These are phyloP conservation scores for Macrobrachium nipponense DNA, from an alignment of 1,140 invertebrate species.

Conservation along the genomic window DNA sequence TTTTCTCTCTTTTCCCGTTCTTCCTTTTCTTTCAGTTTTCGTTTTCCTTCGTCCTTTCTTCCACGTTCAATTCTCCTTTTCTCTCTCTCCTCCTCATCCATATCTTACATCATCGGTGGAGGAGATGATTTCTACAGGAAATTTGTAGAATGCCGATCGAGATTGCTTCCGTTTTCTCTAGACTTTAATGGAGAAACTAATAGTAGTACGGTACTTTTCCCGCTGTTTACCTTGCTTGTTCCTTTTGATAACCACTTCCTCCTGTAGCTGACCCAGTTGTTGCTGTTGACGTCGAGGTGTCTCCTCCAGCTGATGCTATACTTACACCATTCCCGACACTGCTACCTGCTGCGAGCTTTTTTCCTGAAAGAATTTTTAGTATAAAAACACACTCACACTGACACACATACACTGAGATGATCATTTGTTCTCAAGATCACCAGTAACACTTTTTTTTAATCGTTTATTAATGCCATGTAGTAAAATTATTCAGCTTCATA, in stretches of 20 bases:
- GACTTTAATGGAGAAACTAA: slow-evolving; percentile 70
- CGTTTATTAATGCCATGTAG: too few relatives aligned
- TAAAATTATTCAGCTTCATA: too few relatives aligned
- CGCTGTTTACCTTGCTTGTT: slow-evolving; percentile 14
- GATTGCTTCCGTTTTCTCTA: slow-evolving; percentile 67
- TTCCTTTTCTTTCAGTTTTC: slow-evolving; percentile 51
- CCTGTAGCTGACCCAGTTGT: slow-evolving; percentile 30
- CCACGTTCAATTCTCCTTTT: slow-evolving; percentile 38
- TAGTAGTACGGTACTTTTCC: slow-evolving; percentile 58
- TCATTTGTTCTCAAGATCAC: too few relatives aligned
- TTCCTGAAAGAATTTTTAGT: neutral
- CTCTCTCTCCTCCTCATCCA: slow-evolving; percentile 62
- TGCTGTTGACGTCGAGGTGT: slow-evolving; percentile 12
- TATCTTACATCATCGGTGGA: slow-evolving; percentile 66
- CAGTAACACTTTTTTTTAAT: too few relatives aligned
- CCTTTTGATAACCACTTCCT: slow-evolving; percentile 7
- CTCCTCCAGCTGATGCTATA: too few relatives aligned
- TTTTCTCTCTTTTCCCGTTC: slow-evolving; percentile 51
- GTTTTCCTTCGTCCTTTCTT: slow-evolving; percentile 56
- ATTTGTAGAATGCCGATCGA: slow-evolving; percentile 65
- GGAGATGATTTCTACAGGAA: slow-evolving; percentile 66
- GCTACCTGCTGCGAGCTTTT: neutral
- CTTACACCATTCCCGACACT: too few relatives aligned
- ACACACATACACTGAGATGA: too few relatives aligned
- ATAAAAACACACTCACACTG: neutral